A percentile compares a stretch with the other conserved stretches of the same genome.
Conservation (phyloP, 2,113 vertebrate genomes). For the Percina caprodes region DNA sequence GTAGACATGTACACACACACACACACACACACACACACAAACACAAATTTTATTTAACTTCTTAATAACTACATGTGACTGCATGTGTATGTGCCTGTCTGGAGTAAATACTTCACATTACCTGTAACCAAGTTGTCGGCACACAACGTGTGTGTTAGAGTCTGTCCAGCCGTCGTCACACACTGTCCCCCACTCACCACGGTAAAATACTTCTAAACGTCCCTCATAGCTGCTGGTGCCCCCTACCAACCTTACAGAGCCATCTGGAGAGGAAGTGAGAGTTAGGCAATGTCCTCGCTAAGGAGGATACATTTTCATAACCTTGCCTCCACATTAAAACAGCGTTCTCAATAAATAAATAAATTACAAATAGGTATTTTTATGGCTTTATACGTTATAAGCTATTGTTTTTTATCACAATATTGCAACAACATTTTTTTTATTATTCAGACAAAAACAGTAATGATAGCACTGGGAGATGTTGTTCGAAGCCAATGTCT, state of each 20-base stretch:
- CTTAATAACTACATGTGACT: not conserved
- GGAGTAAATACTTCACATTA: slow-evolving; percentile 56
- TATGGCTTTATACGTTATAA: not conserved
- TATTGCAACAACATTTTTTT: not conserved
- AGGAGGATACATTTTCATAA: not conserved
- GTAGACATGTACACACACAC: slow-evolving; percentile 12
- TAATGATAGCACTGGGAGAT: not conserved
- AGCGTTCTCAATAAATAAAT: no score
- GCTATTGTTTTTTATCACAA: not conserved
- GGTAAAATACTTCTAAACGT: slow-evolving; percentile 89
- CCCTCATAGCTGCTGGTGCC: slow-evolving; percentile 87
- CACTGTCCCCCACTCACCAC: slow-evolving; percentile 92
- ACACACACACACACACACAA: not conserved
- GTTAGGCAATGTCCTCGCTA: not conserved
- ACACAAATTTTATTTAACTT: not conserved
- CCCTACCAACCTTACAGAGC: slow-evolving; percentile 86
- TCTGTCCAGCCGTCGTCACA: slow-evolving; percentile 95
- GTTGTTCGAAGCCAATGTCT: not conserved
- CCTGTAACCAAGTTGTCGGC: slow-evolving; percentile 95
- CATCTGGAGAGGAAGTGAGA: slow-evolving; percentile 83
- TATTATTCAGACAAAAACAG: not conserved
- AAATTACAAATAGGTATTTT: not conserved
- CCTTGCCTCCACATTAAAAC: not conserved
- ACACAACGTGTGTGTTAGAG: slow-evolving; percentile 90
- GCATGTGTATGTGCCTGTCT: not conserved